Conservation (phyloP, 2,113 vertebrate species). For the Globicephala melas region DNA sequence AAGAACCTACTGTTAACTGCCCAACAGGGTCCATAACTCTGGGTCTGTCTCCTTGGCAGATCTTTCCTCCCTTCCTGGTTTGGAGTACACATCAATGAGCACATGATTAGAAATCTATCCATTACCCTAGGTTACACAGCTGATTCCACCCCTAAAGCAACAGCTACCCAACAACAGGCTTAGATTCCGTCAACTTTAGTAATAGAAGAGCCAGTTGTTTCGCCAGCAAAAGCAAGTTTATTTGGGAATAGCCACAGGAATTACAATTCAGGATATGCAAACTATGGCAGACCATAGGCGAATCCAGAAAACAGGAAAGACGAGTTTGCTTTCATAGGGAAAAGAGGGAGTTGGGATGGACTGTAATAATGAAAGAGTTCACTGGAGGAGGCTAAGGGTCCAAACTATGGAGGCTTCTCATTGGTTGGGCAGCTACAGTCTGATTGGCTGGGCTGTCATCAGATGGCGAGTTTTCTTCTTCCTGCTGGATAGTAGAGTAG, state of each 20-base stretch:
- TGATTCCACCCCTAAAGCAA: background rate
- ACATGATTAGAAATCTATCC: background rate
- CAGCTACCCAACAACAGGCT: background rate
- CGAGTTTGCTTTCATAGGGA: background rate
- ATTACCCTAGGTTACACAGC: background rate
- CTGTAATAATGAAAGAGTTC: background rate
- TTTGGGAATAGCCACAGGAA: background rate
- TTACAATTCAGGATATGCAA: background rate
- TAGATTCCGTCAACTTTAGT: background rate
- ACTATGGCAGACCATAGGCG: background rate
- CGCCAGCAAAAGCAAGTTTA: background rate
- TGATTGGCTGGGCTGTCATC: background rate
- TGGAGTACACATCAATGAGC: background rate
- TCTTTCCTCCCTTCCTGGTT: background rate
- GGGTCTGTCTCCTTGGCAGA: background rate
- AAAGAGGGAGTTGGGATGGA: background rate
- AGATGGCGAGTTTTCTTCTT: background rate
- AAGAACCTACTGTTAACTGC: background rate
- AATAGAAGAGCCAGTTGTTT: background rate
- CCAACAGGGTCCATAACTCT: background rate
- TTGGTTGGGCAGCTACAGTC: background rate
- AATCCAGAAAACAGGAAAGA: background rate
- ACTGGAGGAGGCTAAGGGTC: background rate
- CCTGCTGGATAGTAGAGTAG: background rate
- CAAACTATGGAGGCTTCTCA: background rate